Conservation (phyloP, 2,888 invertebrate genomes). For the Alcis repandata region DNA sequence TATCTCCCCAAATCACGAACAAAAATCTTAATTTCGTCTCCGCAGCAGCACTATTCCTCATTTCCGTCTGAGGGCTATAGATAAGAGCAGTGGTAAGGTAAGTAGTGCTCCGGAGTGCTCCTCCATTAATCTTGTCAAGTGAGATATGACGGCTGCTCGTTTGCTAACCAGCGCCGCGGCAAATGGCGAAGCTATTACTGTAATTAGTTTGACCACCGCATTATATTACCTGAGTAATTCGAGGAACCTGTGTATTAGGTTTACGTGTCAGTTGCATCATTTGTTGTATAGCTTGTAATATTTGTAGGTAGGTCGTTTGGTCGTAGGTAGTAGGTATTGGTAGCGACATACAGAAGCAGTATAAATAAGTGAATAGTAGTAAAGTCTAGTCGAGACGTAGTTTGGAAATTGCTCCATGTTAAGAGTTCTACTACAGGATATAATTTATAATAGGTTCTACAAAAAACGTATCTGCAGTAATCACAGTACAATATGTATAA, state of each 20-base stretch:
- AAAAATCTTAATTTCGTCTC: neutral
- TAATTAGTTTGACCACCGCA: constrained; percentile 36
- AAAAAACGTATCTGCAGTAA: no score
- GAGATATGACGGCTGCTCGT: constrained; percentile 34
- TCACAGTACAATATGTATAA: no score
- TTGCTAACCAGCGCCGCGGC: constrained; percentile 32
- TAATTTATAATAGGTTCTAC: no score
- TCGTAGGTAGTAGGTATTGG: no score
- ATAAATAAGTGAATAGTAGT: no score
- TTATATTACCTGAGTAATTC: constrained; percentile 10
- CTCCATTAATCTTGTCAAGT: constrained; percentile 36
- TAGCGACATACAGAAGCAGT: no score
- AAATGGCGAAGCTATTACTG: constrained; percentile 31
- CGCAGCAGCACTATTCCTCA: constrained; percentile 19
- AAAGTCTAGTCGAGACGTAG: no score
- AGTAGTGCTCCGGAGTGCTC: constrained; percentile 18
- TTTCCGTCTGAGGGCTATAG: constrained; percentile 15
- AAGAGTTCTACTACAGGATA: no score
- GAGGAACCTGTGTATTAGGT: neutral
- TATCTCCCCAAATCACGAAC: neutral
- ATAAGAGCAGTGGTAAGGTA: constrained; percentile 29
- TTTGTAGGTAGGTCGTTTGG: no score
- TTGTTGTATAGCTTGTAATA: neutral
- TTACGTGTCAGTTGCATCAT: neutral
- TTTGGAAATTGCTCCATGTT: no score